A percentile compares a stretch with the other conserved stretches of the same genome.
Conservation (phyloP, 1,140 invertebrate genomes). For the Scaptomyza montana region DNA sequence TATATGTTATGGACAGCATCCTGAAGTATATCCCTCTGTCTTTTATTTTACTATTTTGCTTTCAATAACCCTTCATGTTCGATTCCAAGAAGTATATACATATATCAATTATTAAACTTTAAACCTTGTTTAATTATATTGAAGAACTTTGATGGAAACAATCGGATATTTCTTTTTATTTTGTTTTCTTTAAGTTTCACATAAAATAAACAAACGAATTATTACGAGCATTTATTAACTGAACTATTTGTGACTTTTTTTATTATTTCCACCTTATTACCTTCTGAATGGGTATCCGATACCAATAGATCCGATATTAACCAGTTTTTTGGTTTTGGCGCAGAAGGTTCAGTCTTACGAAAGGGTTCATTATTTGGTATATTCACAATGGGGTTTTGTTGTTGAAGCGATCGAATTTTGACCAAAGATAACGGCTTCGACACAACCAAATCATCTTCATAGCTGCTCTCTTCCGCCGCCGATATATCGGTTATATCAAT, state of each 20-base stretch:
- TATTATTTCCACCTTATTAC: constrained; percentile 12
- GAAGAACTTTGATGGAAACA: too few species aligned
- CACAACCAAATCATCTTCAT: constrained; percentile 12
- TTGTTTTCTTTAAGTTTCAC: too few species aligned
- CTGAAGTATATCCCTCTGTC: too few species aligned
- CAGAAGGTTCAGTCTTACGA: constrained; percentile 30
- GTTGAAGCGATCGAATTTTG: constrained; percentile 29
- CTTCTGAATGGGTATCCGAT: constrained; percentile 36
- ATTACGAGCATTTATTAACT: too few species aligned
- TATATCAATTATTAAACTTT: too few species aligned
- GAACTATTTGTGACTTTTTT: neutral
- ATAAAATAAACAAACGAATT: too few species aligned
- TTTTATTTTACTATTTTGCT: too few species aligned
- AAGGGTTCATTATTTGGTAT: constrained; percentile 20
- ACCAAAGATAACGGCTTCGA: constrained; percentile 36
- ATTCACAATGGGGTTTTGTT: constrained; percentile 5
- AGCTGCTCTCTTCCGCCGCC: constrained; percentile 42
- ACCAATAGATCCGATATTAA: constrained; percentile 56
- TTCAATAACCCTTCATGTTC: too few species aligned
- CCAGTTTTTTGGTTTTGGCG: constrained; percentile 64
- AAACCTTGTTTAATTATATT: too few species aligned
- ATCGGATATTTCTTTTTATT: too few species aligned
- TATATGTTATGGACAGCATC: too few species aligned
- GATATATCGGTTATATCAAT: constrained; percentile 71
- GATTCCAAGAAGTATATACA: too few species aligned